Base-by-base conservation (phyloP, 2,797 vertebrate species). In the Acanthornis magna region DNA sequence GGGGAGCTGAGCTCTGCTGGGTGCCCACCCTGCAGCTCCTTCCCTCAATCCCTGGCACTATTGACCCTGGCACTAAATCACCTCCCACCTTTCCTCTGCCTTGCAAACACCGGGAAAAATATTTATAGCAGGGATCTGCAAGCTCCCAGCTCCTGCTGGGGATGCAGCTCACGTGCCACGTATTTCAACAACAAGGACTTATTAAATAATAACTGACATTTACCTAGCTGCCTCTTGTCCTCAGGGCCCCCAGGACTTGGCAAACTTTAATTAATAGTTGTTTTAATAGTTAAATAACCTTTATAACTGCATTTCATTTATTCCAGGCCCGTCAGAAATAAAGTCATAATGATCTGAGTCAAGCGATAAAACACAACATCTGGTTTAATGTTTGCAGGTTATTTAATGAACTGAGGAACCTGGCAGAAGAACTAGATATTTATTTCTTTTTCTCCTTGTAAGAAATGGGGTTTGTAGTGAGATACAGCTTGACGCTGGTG, bases 231-330 rank as follows among this genome's bases (percentile, higher is more conserved):
- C 95, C 92, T 23, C 96, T 93, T 81, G 91, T 97, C 93, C 95
- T 96, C 85, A 4, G 84, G 94, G 95, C 96, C 95, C 95, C 94
- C 88, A 91, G 81, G 95, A 95, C 91, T 88, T 92, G 95, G 95
- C 96, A 96, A 96, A 96, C 95, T 97, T 96, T 97, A 97, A 97
- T 97, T 97, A 97, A 96, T 97, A 95, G 95, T 93, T 97, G 95
- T 96, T 97, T 97, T 97, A 97, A 97, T 97, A 97, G 96, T 97
- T 96, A 97, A 97, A 97, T 96, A 97, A 97, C 96, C 97, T 97
- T 96, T 96, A 70, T 89, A 95, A 95, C 78, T 83, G 93, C 95
- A 66, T 94, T 96, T 93, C 93, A 89, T 96, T 97, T 97, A 92
- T 93, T 95, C 78, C 16, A 10, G 89, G 67, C 84, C 96, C 32